Base-by-base conservation (phyloP, 2,113 vertebrate species). In the Neolamprologus toae region DNA sequence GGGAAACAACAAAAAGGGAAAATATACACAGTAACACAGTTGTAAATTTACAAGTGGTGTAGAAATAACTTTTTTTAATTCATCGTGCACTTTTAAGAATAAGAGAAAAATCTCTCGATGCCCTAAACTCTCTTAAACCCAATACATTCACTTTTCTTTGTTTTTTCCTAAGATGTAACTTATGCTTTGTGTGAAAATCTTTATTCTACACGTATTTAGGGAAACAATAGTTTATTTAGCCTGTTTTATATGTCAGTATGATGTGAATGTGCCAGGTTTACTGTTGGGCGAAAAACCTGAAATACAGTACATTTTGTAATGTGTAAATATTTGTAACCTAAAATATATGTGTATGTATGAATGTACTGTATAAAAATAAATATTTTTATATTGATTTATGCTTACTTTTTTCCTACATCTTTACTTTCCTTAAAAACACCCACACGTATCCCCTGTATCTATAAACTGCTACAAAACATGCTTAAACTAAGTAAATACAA, bases 341-440 rank as follows among this genome's bases (percentile, higher is more conserved):
- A 89, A 81, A 86, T 89, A 80, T 82, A 54, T 90, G 47, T 93
- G 19, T 86, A 80, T 92, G 82, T 90, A 63, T 87, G 63, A 90
- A 93, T 92, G 80, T 88, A 89, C 78, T 80, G 54, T 91, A 82
- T 88, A 55, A 40, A 91, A 96, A 95, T 96, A 95, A 96, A 96
- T 88, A 82, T 92, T 94, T 92, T 95, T 92, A 90, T 92, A 93
- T 47, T 47, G 9, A 57, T 13, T 83, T 16, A 31, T 90, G 53
- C 8, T 79, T 23, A 49, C 55, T 53, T 85, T 80, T 42, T 57
- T 5, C 3, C 17, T 35, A 9, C 17, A 61, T 49, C 19, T 37
- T 31, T 31, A 49, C 42, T 78, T 78, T 51, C 16, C 26, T 21
- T 23, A 54, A 54, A 54, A 12, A 51, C 26, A 11, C 17, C 26